Base-by-base conservation (phyloP, 2,797 vertebrate genomes). In the Streptopelia turtur region DNA sequence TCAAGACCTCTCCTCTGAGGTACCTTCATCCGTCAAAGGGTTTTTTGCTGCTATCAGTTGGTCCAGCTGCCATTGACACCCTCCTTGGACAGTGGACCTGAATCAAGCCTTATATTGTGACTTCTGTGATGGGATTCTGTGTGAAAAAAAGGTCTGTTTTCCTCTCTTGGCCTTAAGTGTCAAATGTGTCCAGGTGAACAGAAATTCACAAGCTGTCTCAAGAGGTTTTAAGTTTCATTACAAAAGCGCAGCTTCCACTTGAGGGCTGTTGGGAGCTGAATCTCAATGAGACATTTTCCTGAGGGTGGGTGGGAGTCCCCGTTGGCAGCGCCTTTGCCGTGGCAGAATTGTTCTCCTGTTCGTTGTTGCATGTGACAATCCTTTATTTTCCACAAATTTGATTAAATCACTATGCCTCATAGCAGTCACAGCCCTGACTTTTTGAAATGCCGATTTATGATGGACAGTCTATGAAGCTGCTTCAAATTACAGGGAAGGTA, bases 351-450 rank as follows among this genome's bases (percentile, higher is more conserved):
- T 59, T 93, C 35, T 69, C 31, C 43, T 33, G 37, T 49, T 93
- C 69, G 4, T 33, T 72, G 80, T 45, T 68, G 70, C 68, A 24
- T 74, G 31, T 74, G 61, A 45, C 31, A 37, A 57, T 71, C 68
- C 52, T 72, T 78, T 86, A 53, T 80, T 95, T 91, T 93, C 89
- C 94, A 63, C 69, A 93, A 41, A 79, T 12, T 28, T 56, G 57
- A 69, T 87, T 93, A 86, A 91, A 95, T 75, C 61, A 21, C 76
- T 71, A 0, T 35, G 39, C 65, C 87, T 92, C 45, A 2, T 72
- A 79, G 56, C 71, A 82, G 75, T 83, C 88, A 87, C 61, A 65
- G 87, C 64, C 35, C 65, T 71, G 59, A 37, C 59, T 89, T 89
- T 82, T 39, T 61, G 50, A 96, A 82, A 95, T 75, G 91, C 47